These are phyloP conservation scores for Phenganax stokvisi DNA, from an alignment of 92 coral and sea anemone genomes.

Conservation along the genomic window DNA sequence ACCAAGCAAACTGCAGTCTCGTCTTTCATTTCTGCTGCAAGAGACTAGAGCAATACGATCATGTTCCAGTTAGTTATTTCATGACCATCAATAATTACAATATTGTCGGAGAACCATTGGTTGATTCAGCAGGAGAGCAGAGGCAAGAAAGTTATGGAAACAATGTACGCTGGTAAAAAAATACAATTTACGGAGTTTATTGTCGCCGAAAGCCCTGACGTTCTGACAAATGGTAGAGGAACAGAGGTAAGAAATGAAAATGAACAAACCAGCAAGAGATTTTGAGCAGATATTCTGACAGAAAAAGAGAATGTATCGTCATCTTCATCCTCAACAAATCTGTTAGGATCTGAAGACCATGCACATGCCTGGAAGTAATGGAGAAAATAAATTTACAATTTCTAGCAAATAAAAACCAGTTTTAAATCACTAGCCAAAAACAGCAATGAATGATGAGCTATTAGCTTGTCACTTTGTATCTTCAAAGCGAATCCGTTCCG, in stretches of 20 bases:
- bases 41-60: constrained; percentile 53
- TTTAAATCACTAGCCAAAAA: too few relatives aligned
- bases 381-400: constrained; percentile 1
- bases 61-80: background rate
- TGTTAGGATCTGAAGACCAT: constrained; percentile 89
- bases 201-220: background rate
- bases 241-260: background rate
- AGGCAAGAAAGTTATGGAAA: too few relatives aligned
- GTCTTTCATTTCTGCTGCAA: constrained; percentile 72
- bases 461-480: too few relatives aligned
- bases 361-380: constrained; percentile 57
- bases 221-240: too few relatives aligned
- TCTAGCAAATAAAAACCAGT: too few relatives aligned
- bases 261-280: constrained; percentile 73
- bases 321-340: constrained; percentile 98
- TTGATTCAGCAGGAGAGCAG: too few relatives aligned
- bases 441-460: background rate
- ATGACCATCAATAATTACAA: background rate
- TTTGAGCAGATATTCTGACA: constrained; percentile 97
- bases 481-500: too few relatives aligned
- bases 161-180: too few relatives aligned
- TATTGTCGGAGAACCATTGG: too few relatives aligned
- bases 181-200: too few relatives aligned
- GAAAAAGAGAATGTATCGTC: constrained; percentile 97
- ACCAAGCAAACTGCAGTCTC: constrained; percentile 69